phyloP scores from a whole-genome alignment of 2,113 vertebrate genomes.

The Carlito syrichta region DNA sequence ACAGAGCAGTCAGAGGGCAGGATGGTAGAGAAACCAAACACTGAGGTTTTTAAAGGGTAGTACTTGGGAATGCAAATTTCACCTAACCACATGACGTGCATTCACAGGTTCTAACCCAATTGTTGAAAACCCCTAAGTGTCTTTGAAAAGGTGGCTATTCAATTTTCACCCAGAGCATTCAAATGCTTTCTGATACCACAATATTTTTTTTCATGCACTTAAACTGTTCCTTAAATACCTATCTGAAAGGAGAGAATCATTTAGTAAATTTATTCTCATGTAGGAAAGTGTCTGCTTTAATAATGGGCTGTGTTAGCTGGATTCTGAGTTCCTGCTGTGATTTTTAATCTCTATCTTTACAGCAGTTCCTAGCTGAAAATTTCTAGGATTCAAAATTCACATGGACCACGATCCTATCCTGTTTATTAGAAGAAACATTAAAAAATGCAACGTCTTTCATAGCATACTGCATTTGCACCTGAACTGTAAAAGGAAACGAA shows the following conservation, averaged over 20 bases:
- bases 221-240: slow-evolving; percentile 59
- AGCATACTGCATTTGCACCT: slow-evolving; percentile 30
- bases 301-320: neutral
- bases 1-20: slow-evolving; percentile 41
- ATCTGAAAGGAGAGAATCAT: slow-evolving; percentile 55
- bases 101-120: slow-evolving; percentile 33
- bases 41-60: slow-evolving; percentile 47
- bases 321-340: slow-evolving; percentile 42
- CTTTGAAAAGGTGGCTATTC: slow-evolving; percentile 49
- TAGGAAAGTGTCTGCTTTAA: slow-evolving; percentile 37
- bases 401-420: neutral
- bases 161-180: slow-evolving; percentile 48
- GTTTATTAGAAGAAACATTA: slow-evolving; percentile 66
- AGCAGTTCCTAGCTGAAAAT: neutral
- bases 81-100: neutral
- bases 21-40: slow-evolving; percentile 29
- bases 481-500: slow-evolving; percentile 71
- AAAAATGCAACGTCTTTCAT: slow-evolving; percentile 55
- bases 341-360: slow-evolving; percentile 45
- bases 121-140: slow-evolving; percentile 48
- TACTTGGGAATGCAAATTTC: neutral
- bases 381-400: slow-evolving; percentile 24
- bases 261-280: slow-evolving; percentile 51
- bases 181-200: slow-evolving; percentile 49
- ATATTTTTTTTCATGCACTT: slow-evolving; percentile 44